Evolutionary conservation across 2,113 vertebrate species (phyloP).

Genomic region (Chaetodon trifascialis): DNA sequence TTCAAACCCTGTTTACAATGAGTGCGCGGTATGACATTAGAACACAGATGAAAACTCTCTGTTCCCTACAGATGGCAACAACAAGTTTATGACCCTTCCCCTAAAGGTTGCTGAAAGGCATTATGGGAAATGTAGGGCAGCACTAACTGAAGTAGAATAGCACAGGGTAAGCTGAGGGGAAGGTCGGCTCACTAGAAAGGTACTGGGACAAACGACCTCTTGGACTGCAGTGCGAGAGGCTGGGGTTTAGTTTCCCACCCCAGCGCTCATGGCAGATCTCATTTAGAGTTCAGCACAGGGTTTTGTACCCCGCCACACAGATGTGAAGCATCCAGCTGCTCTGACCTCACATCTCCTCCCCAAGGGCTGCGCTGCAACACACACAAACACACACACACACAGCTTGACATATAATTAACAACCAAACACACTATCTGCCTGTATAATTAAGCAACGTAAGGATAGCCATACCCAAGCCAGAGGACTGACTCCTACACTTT

Average conservation of each 20-base stretch:
- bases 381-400: slow-evolving; percentile 40
- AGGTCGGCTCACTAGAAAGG: slow-evolving; percentile 20
- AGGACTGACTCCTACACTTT: slow-evolving; percentile 40
- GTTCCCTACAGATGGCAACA: neutral
- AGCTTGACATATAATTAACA: slow-evolving; percentile 61
- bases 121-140: slow-evolving; percentile 27
- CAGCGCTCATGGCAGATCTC: slow-evolving; percentile 33
- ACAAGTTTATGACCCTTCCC: slow-evolving; percentile 7
- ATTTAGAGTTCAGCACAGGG: slow-evolving; percentile 38
- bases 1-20: neutral
- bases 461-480: slow-evolving; percentile 44
- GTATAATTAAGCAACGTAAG: slow-evolving; percentile 67
- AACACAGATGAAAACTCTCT: neutral
- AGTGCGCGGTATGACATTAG: neutral
- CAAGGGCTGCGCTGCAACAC: slow-evolving; percentile 23
- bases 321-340: slow-evolving; percentile 75
- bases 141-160: neutral
- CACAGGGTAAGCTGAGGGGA: slow-evolving; percentile 8
- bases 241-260: neutral
- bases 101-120: slow-evolving; percentile 32
- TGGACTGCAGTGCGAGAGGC: neutral
- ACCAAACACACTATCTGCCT: slow-evolving; percentile 48
- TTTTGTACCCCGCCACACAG: slow-evolving; percentile 56
- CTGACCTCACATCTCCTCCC: slow-evolving; percentile 68
- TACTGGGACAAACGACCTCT: slow-evolving; percentile 1